Evolutionary conservation across 2,888 invertebrate genomes (phyloP), one percentile per base, ranked within the genome.

Genomic region (Dryococelus australis): DNA sequence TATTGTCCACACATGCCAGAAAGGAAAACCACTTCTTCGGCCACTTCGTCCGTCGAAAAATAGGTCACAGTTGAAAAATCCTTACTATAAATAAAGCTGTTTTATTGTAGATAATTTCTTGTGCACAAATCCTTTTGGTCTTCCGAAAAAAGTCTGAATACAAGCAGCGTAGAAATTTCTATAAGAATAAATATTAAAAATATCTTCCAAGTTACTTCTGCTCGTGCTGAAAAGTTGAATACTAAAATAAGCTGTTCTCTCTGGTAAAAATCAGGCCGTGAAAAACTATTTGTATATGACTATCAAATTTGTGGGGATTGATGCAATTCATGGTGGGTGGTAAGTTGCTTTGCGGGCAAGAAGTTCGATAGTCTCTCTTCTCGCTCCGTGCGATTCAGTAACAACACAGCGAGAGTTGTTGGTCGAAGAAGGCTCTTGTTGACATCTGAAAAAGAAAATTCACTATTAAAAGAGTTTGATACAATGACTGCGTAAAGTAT

Each of bases 251-350:
- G 20, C 65, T 65, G n/a, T 24, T 65, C 65, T 65, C 65, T 65
- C n/a, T 65, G 65, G 20, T 65, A 65, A 65, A 65, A 65, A 65
- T n/a, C 65, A 65, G 65, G 65, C 65, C 65, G 65, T 65, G 65
- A 65, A 65, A 65, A 65, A 65, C 65, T 65, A 16, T 65, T 65
- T 65, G 20, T 65, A 65, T 65, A 65, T n/a, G 24, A 24, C 24
- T 65, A 65, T 65, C 65, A 65, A 65, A 65, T 65, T 16, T 20
- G n/a, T 65, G n/a, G 24, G 10, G 4, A 8, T 16, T 20, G 16
- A 24, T 20, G 20, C n/a, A 65, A 24, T 24, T 65, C 65, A 65
- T 16, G 65, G 8, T n/a, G 8, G 24, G 20, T 8, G 24, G 16
- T 9, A 65, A 65, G 65, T 24, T 24, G 4, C 65, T 65, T 16